Percentiles rank a stretch among this genome's conserved stretches.
These are phyloP conservation scores for Pristiophorus japonicus DNA, from an alignment of 2,113 vertebrate genomes.

Conservation along the genomic window DNA sequence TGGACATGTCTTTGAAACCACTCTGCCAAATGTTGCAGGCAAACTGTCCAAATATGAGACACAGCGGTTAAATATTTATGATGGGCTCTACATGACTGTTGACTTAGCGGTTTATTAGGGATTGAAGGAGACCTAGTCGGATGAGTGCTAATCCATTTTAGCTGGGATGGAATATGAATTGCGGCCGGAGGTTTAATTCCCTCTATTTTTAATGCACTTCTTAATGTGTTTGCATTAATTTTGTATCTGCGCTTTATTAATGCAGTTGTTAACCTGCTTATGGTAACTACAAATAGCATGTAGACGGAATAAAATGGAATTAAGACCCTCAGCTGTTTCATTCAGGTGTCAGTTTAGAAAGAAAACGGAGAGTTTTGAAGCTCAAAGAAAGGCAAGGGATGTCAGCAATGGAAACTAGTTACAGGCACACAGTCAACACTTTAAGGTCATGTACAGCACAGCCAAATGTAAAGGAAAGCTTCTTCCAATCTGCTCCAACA, in stretches of 20 bases:
- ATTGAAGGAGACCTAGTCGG: background rate
- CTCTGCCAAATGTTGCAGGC: background rate
- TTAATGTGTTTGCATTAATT: background rate
- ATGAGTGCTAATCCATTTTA: background rate
- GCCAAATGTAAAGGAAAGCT: background rate
- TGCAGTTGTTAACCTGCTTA: background rate
- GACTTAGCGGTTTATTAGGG: background rate
- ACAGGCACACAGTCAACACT: background rate
- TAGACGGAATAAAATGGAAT: background rate
- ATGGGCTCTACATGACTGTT: background rate
- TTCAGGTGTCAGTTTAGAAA: background rate
- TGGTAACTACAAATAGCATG: background rate
- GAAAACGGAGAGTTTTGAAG: background rate
- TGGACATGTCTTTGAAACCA: background rate
- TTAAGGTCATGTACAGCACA: background rate
- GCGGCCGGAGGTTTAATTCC: background rate
- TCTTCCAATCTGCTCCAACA: background rate
- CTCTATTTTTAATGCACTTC: background rate
- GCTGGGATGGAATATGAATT: background rate
- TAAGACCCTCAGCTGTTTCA: background rate
- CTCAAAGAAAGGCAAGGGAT: background rate
- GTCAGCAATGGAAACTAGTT: background rate
- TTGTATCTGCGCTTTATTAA: background rate
- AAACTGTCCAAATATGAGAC: background rate
- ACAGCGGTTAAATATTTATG: background rate